phyloP scores from a whole-genome alignment of 2,797 vertebrate species.

The Miichthys miiuy region DNA sequence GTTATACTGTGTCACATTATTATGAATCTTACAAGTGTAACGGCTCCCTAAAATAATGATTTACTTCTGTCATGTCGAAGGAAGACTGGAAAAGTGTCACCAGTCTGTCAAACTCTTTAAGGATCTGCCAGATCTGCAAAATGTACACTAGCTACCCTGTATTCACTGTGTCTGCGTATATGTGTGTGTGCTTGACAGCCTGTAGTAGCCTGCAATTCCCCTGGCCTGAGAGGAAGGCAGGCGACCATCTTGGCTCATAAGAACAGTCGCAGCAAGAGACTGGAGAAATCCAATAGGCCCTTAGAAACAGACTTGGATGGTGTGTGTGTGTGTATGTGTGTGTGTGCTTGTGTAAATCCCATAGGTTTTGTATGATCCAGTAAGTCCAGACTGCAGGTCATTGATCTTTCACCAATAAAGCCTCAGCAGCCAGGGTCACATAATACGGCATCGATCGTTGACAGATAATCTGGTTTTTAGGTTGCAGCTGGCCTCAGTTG shows the following conservation, averaged over 20 bases:
- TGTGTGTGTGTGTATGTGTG: background rate
- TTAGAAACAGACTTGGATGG: slow-evolving; percentile 35
- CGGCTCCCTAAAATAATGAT: too few relatives aligned
- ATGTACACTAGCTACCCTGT: background rate
- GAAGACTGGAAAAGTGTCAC: slow-evolving; percentile 1
- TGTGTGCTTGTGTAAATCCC: slow-evolving; percentile 45
- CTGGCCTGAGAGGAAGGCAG: slow-evolving; percentile 37
- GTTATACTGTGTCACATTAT: background rate
- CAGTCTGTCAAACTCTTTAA: background rate
- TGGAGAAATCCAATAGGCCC: slow-evolving; percentile 65
- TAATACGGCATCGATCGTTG: slow-evolving; percentile 54
- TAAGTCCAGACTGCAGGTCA: slow-evolving; percentile 67
- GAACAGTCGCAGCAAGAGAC: slow-evolving; percentile 35
- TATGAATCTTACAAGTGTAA: background rate
- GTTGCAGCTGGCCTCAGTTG: slow-evolving; percentile 15
- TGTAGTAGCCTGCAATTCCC: slow-evolving; percentile 13
- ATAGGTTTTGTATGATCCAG: slow-evolving; percentile 64
- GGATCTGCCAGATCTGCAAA: background rate
- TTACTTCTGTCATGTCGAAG: background rate
- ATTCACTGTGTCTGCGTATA: background rate
- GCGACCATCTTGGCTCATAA: slow-evolving; percentile 59
- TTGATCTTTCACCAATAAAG: slow-evolving; percentile 67
- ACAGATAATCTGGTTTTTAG: slow-evolving; percentile 43
- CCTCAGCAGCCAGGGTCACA: slow-evolving; percentile 58
- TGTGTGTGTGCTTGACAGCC: background rate